Percentiles rank a stretch among this genome's conserved stretches.
Conservation (phyloP, 2,888 invertebrate genomes). For the Plusia festucae region DNA sequence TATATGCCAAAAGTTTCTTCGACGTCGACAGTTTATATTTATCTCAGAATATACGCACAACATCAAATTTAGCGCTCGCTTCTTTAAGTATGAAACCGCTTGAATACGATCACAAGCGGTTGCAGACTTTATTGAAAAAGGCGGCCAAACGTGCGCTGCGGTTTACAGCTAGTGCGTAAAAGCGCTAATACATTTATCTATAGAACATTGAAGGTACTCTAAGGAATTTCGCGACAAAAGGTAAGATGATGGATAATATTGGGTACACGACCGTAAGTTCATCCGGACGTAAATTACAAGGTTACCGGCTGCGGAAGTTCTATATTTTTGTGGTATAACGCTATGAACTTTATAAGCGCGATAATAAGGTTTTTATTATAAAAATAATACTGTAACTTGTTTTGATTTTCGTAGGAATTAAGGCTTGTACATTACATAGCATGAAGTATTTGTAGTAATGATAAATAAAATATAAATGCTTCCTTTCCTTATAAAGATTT, state of each 20-base stretch:
- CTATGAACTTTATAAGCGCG: not conserved
- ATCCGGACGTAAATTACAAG: constrained; percentile 22
- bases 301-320: not conserved
- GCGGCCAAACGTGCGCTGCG: not conserved
- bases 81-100: no score
- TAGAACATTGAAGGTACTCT: constrained; percentile 15
- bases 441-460: no score
- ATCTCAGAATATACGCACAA: not conserved
- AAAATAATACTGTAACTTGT: no score
- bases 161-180: not conserved
- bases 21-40: not conserved
- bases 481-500: no score
- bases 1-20: not conserved
- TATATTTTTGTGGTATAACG: not conserved
- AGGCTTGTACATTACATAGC: no score
- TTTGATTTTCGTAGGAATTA: no score
- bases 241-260: constrained; percentile 12
- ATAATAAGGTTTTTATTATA: not conserved
- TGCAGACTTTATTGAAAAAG: no score
- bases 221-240: constrained; percentile 20
- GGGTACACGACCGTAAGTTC: not conserved
- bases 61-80: not conserved
- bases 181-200: constrained; percentile 15
- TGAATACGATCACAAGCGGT: no score
- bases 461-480: no score